Evolutionary conservation across 2,797 vertebrate species (phyloP).

Genomic region (Ambastaia sidthimunki): DNA sequence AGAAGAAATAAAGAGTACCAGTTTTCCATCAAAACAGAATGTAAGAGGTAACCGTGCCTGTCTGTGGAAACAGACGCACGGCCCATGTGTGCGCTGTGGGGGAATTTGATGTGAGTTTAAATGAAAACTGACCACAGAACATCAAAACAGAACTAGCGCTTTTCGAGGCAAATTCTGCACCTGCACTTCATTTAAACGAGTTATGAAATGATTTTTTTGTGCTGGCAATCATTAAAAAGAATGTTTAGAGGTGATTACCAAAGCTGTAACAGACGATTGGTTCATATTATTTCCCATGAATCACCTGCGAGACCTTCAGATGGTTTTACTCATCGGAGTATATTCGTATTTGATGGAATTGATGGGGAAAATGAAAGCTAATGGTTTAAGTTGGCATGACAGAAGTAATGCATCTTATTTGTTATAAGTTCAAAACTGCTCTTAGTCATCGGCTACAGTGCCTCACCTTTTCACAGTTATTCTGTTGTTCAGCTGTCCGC

Average conservation of each 20-base stretch:
- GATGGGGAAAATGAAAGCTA: background rate
- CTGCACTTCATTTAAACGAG: constrained; percentile 30
- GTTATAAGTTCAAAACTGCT: background rate
- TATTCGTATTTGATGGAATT: background rate
- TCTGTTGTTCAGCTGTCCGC: constrained; percentile 19
- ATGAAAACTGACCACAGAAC: constrained; percentile 25
- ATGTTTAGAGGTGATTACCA: constrained; percentile 12
- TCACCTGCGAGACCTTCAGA: constrained; percentile 13
- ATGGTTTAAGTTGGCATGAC: constrained; percentile 3
- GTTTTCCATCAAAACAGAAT: constrained; percentile 64
- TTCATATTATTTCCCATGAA: constrained; percentile 1
- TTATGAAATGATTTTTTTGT: constrained; percentile 15
- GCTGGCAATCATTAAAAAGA: background rate
- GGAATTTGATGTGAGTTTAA: constrained; percentile 17
- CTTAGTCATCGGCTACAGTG: constrained; percentile 18
- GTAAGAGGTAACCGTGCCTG: constrained; percentile 37
- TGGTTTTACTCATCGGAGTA: background rate
- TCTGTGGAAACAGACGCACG: constrained; percentile 3
- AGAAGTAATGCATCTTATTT: constrained; percentile 10
- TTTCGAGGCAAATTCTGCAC: constrained; percentile 23
- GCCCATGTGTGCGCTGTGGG: background rate
- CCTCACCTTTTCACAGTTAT: constrained; percentile 29
- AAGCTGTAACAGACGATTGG: constrained; percentile 6
- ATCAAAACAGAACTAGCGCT: constrained; percentile 14
- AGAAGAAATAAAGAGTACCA: constrained; percentile 29